Conservation (phyloP, 2,888 invertebrate genomes). For the Cantharis rufa region DNA sequence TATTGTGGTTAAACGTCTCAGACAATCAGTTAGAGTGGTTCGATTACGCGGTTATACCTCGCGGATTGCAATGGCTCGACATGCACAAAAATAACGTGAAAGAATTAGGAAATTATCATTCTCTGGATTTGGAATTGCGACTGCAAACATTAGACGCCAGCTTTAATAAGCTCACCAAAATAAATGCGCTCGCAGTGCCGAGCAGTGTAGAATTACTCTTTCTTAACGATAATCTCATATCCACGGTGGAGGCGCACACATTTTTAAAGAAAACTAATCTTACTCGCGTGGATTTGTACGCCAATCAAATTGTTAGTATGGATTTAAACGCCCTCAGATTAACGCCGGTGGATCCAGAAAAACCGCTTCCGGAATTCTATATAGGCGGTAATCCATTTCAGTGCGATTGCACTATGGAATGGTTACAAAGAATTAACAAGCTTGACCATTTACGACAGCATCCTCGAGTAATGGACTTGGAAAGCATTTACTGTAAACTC, state of each 20-base stretch:
- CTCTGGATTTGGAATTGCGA: constrained; percentile 70
- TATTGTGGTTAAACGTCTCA: constrained; percentile 89
- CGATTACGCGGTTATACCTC: constrained; percentile 84
- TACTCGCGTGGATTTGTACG: constrained; percentile 88
- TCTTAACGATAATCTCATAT: constrained; percentile 87
- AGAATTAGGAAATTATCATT: constrained; percentile 77
- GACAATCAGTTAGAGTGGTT: constrained; percentile 89
- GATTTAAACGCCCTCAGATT: constrained; percentile 86
- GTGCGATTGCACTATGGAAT: constrained; percentile 95
- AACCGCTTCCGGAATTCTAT: constrained; percentile 85
- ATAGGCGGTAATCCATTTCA: constrained; percentile 93
- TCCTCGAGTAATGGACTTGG: constrained; percentile 88
- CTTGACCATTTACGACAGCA: constrained; percentile 81
- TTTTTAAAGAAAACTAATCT: constrained; percentile 88
- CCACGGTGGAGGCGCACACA: constrained; percentile 83
- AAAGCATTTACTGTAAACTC: constrained; percentile 86
- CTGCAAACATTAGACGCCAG: constrained; percentile 88
- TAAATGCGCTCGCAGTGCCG: constrained; percentile 77
- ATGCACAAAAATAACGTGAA: constrained; percentile 84
- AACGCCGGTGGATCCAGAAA: constrained; percentile 75
- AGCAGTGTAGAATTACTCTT: constrained; percentile 84
- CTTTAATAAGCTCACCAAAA: constrained; percentile 82
- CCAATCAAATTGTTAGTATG: constrained; percentile 88
- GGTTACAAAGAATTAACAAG: constrained; percentile 90
- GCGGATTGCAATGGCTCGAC: constrained; percentile 85